phyloP scores from a whole-genome alignment of 2,888 invertebrate species.

The Andricus curvator region DNA sequence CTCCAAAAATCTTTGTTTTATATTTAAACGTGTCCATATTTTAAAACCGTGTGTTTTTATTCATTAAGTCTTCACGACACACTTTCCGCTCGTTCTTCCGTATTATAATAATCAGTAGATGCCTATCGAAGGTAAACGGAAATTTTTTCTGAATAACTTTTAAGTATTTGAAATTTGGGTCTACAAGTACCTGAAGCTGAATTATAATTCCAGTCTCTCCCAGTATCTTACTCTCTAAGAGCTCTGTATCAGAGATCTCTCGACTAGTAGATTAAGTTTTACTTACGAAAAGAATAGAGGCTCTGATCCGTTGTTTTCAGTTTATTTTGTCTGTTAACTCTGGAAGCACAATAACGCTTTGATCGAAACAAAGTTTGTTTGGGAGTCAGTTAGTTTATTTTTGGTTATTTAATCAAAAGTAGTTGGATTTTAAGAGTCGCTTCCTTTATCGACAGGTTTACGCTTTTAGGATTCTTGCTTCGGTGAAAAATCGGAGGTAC shows the following conservation, averaged over 20 bases:
- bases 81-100: not conserved
- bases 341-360: not conserved
- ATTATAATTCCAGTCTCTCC: constrained; percentile 19
- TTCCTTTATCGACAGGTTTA: constrained; percentile 12
- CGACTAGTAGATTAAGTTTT: constrained; percentile 7
- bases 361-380: not conserved
- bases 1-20: constrained; percentile 16
- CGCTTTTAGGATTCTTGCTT: constrained; percentile 14
- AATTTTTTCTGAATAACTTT: constrained; percentile 2
- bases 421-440: not conserved
- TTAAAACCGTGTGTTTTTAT: constrained; percentile 23
- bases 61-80: not conserved
- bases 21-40: constrained; percentile 4
- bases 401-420: constrained; percentile 11
- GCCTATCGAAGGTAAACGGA: not conserved
- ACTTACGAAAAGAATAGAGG: constrained; percentile 6
- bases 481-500: constrained; percentile 1
- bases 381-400: not conserved
- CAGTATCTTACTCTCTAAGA: constrained; percentile 21
- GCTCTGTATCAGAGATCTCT: constrained; percentile 15
- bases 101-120: not conserved
- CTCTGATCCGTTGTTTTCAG: constrained; percentile 9
- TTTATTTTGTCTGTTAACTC: not conserved
- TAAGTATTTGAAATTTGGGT: not conserved
- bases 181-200: constrained; percentile 37